A percentile compares a stretch with the other conserved stretches of the same genome.
These are phyloP conservation scores for Xyliphius kryptos DNA, from an alignment of 2,113 vertebrate species.

Conservation along the genomic window DNA sequence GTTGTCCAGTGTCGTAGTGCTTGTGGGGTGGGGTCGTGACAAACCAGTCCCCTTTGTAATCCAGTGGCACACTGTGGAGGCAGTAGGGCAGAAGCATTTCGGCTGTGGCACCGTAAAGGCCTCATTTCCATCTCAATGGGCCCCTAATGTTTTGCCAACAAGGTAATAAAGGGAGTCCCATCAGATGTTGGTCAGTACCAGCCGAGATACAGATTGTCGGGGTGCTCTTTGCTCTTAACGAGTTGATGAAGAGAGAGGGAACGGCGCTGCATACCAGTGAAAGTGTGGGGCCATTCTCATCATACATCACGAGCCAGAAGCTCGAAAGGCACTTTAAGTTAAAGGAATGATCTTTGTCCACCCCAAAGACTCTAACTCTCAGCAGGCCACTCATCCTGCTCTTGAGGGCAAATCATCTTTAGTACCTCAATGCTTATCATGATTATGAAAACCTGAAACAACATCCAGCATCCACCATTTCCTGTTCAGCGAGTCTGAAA, in stretches of 20 bases:
- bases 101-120: slow-evolving; percentile 37
- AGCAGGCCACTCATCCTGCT: not conserved
- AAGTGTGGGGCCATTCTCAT: no score
- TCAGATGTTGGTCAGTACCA: slow-evolving; percentile 38
- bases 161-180: slow-evolving; percentile 38
- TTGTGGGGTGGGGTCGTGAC: slow-evolving; percentile 31
- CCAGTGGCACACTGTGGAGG: slow-evolving; percentile 34
- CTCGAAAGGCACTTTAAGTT: no score
- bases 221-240: slow-evolving; percentile 25
- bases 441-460: slow-evolving; percentile 39
- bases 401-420: slow-evolving; percentile 4
- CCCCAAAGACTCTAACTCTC: no score
- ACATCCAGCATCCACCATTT: slow-evolving; percentile 39
- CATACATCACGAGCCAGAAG: no score
- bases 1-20: slow-evolving; percentile 13
- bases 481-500: slow-evolving; percentile 33
- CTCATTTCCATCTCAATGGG: slow-evolving; percentile 44
- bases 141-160: slow-evolving; percentile 41
- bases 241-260: slow-evolving; percentile 21
- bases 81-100: slow-evolving; percentile 37
- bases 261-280: no score
- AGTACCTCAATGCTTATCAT: slow-evolving; percentile 12
- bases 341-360: slow-evolving; percentile 18
- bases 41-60: slow-evolving; percentile 43
- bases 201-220: slow-evolving; percentile 40